phyloP scores from a whole-genome alignment of 2,888 invertebrate genomes.

The Tenthredo scrophulariae region DNA sequence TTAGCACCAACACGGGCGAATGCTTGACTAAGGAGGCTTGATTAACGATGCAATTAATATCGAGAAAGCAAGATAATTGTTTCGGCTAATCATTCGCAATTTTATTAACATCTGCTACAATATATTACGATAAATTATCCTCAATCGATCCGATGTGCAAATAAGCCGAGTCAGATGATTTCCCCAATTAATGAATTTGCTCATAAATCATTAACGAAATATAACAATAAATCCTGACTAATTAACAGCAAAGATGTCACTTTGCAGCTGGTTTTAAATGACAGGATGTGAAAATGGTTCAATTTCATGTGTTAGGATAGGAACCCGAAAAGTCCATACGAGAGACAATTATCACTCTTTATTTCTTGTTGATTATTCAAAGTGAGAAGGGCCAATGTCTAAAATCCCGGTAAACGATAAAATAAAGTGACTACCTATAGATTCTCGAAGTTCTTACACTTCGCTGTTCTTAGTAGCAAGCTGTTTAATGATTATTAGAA shows the following conservation, averaged over 20 bases:
- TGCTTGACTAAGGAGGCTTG: constrained; percentile 27
- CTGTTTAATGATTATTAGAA: constrained; percentile 28
- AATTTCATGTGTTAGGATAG: background rate
- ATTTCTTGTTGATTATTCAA: constrained; percentile 16
- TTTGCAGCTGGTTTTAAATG: background rate
- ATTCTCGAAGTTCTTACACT: constrained; percentile 12
- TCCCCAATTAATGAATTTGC: constrained; percentile 16
- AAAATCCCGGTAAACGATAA: background rate
- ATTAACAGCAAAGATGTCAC: constrained; percentile 17
- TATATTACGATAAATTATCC: constrained; percentile 6
- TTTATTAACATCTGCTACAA: background rate
- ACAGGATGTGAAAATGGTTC: background rate
- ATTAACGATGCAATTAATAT: constrained; percentile 39
- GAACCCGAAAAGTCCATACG: background rate
- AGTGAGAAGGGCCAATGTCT: background rate
- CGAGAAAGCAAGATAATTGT: constrained; percentile 13
- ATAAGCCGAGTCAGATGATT: background rate
- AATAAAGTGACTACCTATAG: background rate
- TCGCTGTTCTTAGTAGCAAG: background rate
- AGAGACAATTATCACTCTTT: background rate
- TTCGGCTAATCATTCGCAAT: constrained; percentile 33
- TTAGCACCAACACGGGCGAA: constrained; percentile 1
- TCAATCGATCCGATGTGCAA: background rate
- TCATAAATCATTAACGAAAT: background rate
- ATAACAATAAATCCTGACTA: constrained; percentile 21